A percentile compares a stretch with the other conserved stretches of the same genome.
Evolutionary conservation across 2,888 invertebrate species (phyloP).

Genomic region (Bruchidius siliquastri): DNA sequence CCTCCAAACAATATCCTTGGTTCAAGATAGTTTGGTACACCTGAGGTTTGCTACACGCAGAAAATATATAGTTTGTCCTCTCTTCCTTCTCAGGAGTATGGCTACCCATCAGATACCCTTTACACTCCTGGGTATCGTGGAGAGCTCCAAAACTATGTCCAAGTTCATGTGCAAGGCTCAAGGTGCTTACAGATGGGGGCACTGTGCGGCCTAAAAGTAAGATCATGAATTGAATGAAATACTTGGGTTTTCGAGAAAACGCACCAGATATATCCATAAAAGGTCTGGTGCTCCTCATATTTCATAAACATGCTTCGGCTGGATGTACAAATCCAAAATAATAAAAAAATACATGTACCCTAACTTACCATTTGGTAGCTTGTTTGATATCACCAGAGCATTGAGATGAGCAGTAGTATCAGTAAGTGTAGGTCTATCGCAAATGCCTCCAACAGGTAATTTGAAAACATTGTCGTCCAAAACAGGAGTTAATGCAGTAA

Average conservation of each 20-base stretch:
- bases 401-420: constrained; percentile 12
- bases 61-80: constrained; percentile 47
- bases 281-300: too few species aligned
- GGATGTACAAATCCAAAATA: too few species aligned
- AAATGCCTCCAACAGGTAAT: constrained; percentile 51
- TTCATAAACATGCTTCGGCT: too few species aligned
- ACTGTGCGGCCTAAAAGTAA: constrained; percentile 23
- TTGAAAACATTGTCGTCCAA: constrained; percentile 5
- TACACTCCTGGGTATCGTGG: constrained; percentile 49
- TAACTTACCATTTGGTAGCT: constrained; percentile 6
- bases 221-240: neutral
- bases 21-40: constrained; percentile 49
- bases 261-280: too few species aligned
- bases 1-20: constrained; percentile 51
- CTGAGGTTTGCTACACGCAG: constrained; percentile 50
- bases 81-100: constrained; percentile 44
- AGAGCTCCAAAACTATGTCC: constrained; percentile 56
- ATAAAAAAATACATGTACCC: too few species aligned
- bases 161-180: constrained; percentile 34
- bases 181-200: constrained; percentile 48
- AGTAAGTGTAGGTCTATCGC: constrained; percentile 43
- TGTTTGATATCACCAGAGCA: constrained; percentile 12
- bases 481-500: constrained; percentile 39
- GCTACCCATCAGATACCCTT: constrained; percentile 51
- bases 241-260: too few species aligned